A percentile compares a stretch with the other conserved stretches of the same genome.
These are phyloP conservation scores for Mesopsocus fuscifrons DNA, from an alignment of 2,888 invertebrate species.

Conservation along the genomic window DNA sequence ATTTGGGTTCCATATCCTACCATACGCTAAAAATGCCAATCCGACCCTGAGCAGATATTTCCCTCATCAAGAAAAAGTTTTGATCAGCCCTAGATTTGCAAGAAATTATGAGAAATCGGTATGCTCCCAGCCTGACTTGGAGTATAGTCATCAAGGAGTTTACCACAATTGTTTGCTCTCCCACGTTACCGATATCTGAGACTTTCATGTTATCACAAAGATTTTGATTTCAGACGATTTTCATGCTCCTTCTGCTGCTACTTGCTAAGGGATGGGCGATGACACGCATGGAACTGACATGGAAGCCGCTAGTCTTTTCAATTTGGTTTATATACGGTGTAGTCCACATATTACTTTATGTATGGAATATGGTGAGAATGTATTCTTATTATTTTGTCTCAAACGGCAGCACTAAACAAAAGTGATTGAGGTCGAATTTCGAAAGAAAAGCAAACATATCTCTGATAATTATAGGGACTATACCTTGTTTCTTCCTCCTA, in stretches of 20 bases:
- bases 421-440: background rate
- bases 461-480: background rate
- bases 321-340: slow-evolving; percentile 86
- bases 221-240: slow-evolving; percentile 51
- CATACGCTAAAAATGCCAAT: too few relatives aligned
- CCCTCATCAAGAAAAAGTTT: too few relatives aligned
- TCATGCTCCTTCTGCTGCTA: slow-evolving; percentile 79
- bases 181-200: too few relatives aligned
- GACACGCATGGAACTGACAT: slow-evolving; percentile 70
- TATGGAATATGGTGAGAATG: slow-evolving; percentile 81
- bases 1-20: too few relatives aligned
- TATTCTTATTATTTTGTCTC: slow-evolving; percentile 10
- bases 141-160: too few relatives aligned
- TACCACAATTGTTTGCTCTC: too few relatives aligned
- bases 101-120: too few relatives aligned
- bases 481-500: background rate
- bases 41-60: too few relatives aligned
- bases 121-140: too few relatives aligned
- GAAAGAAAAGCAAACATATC: too few relatives aligned
- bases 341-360: slow-evolving; percentile 78
- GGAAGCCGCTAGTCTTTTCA: slow-evolving; percentile 58
- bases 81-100: too few relatives aligned
- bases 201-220: background rate
- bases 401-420: background rate
- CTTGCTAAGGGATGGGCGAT: slow-evolving; percentile 97